Evolutionary conservation across 2,113 vertebrate genomes (phyloP), one percentile per base, ranked within the genome.

Genomic region (Epinephelus cyanopodus): DNA sequence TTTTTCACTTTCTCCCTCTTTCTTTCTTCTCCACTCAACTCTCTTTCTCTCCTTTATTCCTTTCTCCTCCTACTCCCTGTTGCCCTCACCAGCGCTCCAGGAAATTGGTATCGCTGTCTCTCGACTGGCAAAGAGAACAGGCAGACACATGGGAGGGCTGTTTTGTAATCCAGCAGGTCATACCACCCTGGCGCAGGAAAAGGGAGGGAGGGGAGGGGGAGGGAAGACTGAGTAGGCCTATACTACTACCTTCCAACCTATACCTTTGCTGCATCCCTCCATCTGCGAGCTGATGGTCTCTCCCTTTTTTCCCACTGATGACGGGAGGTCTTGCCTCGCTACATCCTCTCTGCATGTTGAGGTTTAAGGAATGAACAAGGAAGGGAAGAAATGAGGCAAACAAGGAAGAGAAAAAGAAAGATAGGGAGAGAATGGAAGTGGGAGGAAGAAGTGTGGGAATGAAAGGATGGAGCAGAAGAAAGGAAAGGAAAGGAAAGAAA

Each of bases 121-220:
- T 94, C 92, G 85, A 91, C 94, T 95, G 96, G 93, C 95, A 90
- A 91, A 92, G 94, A 94, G 92, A 96, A 93, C 94, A 90, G 94
- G 90, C 93, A 94, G 93, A 93, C 93, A 93, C 95, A 95, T 96
- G 92, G 95, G 96, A 96, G 94, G 95, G 96, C 95, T 94, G 95
- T 96, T 96, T 97, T 97, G 96, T 97, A 97, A 96, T 95, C 95
- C 94, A 93, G 94, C 94, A 96, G 96, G 96, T 96, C 92, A 95
- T 96, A 97, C 96, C 97, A 97, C 94, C 94, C 88, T 85, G 88
- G 83, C 81, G 81, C 82, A 77, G 78, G 60, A 81, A 72, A 48
- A 67, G 57, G 67, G 81, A 47, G 48, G 65, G 77, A 60, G 73
- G 67, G 52, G 71, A 50, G 65, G 57, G 56, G 71, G 71, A 77